Evolutionary conservation across 2,888 invertebrate species (phyloP).

Genomic region (Unio delphinus): DNA sequence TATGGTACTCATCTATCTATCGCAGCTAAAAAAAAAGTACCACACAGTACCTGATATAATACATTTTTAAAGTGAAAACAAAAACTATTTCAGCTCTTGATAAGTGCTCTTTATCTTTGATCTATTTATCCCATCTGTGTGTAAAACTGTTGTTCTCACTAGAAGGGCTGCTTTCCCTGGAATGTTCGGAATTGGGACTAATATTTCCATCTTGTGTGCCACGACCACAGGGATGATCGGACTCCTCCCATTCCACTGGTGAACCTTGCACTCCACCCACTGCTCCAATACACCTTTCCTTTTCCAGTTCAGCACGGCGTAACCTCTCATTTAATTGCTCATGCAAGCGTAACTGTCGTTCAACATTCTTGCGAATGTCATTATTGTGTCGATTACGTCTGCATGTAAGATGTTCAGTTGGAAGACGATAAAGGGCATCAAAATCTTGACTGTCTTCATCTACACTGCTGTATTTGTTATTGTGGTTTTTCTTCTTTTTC

Average conservation of each 20-base stretch:
- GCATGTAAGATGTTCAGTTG: conserved; percentile 53
- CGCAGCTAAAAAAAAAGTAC: too few species aligned
- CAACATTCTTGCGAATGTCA: conserved; percentile 29
- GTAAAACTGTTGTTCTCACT: conserved; percentile 13
- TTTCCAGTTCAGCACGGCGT: conserved; percentile 40
- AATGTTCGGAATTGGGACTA: conserved; percentile 30
- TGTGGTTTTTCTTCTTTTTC: conserved; percentile 37
- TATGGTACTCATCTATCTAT: too few species aligned
- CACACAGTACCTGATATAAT: too few species aligned
- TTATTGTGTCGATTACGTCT: conserved; percentile 22
- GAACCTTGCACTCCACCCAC: conserved; percentile 30
- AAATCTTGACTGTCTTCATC: conserved; percentile 47
- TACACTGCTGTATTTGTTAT: conserved; percentile 22
- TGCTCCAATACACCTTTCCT: conserved; percentile 40
- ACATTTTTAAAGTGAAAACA: too few species aligned
- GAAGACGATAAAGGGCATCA: conserved; percentile 56
- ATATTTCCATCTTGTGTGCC: conserved; percentile 16
- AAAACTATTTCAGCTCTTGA: too few species aligned
- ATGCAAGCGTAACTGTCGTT: conserved; percentile 36
- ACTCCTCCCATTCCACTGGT: conserved; percentile 22
- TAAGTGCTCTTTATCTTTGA: too few species aligned
- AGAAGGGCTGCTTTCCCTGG: conserved; percentile 38
- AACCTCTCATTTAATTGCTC: conserved; percentile 43
- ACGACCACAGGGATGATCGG: conserved; percentile 6
- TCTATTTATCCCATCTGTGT: too few species aligned